phyloP scores from a whole-genome alignment of 2,888 invertebrate genomes.

The Meandrusa payeni region DNA sequence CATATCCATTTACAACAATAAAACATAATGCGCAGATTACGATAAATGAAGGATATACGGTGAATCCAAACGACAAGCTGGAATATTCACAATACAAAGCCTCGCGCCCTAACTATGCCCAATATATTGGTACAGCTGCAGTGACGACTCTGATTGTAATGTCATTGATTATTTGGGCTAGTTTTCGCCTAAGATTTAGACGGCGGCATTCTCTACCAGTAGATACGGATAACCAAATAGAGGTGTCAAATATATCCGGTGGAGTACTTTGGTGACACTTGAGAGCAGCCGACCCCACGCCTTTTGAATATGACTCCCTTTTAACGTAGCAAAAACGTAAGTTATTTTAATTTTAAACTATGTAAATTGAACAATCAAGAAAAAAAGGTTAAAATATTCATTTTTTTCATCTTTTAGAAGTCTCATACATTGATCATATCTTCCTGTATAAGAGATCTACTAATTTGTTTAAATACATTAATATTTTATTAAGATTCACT shows the following conservation, averaged over 20 bases:
- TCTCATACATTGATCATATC: too few relatives aligned
- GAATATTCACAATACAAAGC: constrained; percentile 65
- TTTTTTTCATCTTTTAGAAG: too few relatives aligned
- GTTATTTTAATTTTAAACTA: too few relatives aligned
- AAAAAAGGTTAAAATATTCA: too few relatives aligned
- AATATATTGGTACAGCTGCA: constrained; percentile 79
- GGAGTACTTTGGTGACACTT: constrained; percentile 87
- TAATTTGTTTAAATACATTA: too few relatives aligned
- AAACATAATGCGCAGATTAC: constrained; percentile 37
- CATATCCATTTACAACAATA: constrained; percentile 31
- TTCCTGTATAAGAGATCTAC: too few relatives aligned
- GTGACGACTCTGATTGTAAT: constrained; percentile 78
- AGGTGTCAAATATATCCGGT: constrained; percentile 83
- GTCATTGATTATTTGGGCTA: constrained; percentile 77
- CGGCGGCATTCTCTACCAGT: constrained; percentile 53
- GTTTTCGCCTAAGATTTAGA: constrained; percentile 63
- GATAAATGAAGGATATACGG: constrained; percentile 41
- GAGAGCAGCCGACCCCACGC: constrained; percentile 78
- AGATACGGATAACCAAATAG: constrained; percentile 74
- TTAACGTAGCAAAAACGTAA: constrained; percentile 77
- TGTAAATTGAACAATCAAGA: too few relatives aligned
- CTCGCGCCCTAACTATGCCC: constrained; percentile 51
- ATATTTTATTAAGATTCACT: too few relatives aligned
- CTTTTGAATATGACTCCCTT: constrained; percentile 81
- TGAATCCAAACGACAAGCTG: constrained; percentile 54